These are phyloP conservation scores for Trogon surrucura DNA, from an alignment of 2,113 vertebrate genomes.

Conservation along the genomic window DNA sequence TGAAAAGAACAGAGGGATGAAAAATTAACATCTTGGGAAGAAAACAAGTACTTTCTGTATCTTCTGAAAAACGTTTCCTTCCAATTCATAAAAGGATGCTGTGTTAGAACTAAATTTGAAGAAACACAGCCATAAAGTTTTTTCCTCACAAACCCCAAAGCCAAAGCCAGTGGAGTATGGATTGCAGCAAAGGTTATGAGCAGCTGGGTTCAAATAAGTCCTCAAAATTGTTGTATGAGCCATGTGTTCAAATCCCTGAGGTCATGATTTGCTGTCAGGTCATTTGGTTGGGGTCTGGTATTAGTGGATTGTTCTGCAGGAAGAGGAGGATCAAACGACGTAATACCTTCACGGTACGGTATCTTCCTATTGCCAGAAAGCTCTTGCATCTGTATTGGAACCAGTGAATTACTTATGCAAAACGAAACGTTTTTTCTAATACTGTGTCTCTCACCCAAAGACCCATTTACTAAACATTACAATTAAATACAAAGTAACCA, in stretches of 20 bases:
- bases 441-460: not conserved
- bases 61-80: not conserved
- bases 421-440: not conserved
- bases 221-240: not conserved
- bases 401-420: not conserved
- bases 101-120: not conserved
- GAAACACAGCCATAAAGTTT: not conserved
- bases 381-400: not conserved
- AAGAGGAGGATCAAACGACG: not conserved
- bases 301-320: not conserved
- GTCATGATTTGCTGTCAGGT: not conserved
- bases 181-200: not conserved
- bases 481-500: not conserved
- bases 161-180: not conserved
- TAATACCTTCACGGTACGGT: not conserved
- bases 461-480: not conserved
- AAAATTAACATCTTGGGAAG: not conserved
- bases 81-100: not conserved
- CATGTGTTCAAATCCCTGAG: not conserved
- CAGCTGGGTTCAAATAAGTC: not conserved
- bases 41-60: not conserved
- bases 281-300: not conserved
- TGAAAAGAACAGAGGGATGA: slow-evolving; percentile 32
- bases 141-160: not conserved
- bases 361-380: not conserved